Conservation (phyloP, 2,113 vertebrate species). For the Pomatostomus ruficeps region DNA sequence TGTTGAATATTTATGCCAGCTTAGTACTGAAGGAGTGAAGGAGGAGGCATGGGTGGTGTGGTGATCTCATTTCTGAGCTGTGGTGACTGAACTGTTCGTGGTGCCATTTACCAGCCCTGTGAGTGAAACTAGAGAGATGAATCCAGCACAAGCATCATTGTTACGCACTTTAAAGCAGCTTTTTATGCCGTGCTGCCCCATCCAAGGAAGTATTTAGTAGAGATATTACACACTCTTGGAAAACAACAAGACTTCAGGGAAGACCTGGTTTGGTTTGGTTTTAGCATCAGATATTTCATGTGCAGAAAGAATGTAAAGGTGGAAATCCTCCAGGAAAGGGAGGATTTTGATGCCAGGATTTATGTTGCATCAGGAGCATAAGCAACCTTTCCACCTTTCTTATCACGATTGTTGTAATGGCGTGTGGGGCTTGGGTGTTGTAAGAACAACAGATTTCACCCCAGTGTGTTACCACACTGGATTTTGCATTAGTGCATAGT, state of each 20-base stretch:
- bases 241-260: neutral
- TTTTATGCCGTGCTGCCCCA: neutral
- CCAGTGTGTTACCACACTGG: neutral
- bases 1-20: neutral
- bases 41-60: neutral
- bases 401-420: neutral
- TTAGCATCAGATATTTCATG: neutral
- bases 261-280: neutral
- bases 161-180: neutral
- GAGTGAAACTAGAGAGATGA: neutral
- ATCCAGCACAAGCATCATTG: neutral
- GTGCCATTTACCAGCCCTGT: neutral
- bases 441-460: neutral
- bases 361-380: neutral
- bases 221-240: neutral
- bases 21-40: neutral
- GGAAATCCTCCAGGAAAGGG: neutral
- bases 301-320: neutral
- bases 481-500: neutral
- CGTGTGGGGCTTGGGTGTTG: neutral
- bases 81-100: neutral
- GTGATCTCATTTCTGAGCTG: neutral
- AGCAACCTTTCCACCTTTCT: neutral
- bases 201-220: neutral
- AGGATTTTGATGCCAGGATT: neutral